Evolutionary conservation across 2,888 invertebrate genomes (phyloP), one percentile per base, ranked within the genome.

Genomic region (Corbicula japonica): DNA sequence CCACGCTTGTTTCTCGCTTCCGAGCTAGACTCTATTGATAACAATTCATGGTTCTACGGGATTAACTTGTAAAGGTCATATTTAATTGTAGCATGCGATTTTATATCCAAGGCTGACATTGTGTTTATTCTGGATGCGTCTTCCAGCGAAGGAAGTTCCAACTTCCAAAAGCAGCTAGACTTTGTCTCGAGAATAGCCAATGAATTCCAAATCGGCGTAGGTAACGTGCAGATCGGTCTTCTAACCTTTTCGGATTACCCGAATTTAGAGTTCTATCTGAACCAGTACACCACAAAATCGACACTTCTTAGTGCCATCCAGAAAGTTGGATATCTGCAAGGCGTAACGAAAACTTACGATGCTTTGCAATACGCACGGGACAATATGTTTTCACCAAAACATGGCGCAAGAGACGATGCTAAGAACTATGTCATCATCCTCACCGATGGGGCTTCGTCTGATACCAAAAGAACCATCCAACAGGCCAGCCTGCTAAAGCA

Each of bases 81-180:
- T n/a, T n/a, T 38, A 34, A 12, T 84, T 83, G 48, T 70, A 86
- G 86, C 86, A 0, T 88, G 88, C 52, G 68, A 74, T 23, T 83
- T 80, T 62, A 72, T 83, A 12, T 78, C 85, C 28, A 83, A 66
- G 18, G 88, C 88, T 1, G 88, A 88, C 70, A 87, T 88, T 26
- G 78, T 87, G 1, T 82, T 88, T 60, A 62, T 86, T 0, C 52
- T 88, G 18, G 88, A 88, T 50, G 78, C 86, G 1, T 87, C 87
- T 0, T 60, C 82, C 3, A 84, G 86, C 35, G 87, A 84, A 56
- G 85, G 85, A 2, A 46, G 72, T 5, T 18, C 44, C 10, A 83
- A 86, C 56, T 88, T 88, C 74, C 81, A 86, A 41, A 79, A 85
- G 28, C 83, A 86, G 58, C 72, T 87, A 26, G 84, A 86, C 61